Conservation (phyloP, 2,888 invertebrate species). For the Coecobrya sp. region DNA sequence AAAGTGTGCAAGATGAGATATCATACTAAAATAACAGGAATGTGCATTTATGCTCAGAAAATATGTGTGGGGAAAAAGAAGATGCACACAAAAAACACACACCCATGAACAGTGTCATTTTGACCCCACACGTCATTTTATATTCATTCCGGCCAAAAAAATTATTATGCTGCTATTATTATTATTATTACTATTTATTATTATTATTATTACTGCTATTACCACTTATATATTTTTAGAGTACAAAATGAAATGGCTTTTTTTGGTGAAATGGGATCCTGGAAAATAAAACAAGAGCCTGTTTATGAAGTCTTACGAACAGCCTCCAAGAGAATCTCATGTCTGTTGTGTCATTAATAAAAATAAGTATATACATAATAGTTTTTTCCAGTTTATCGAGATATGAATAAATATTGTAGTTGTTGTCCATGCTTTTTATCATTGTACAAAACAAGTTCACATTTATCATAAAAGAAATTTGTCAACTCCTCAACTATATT, state of each 20-base stretch:
- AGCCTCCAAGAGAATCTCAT: constrained; percentile 84
- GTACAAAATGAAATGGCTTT: constrained; percentile 33
- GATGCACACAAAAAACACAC: not conserved
- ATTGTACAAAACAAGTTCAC: constrained; percentile 3
- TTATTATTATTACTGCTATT: not conserved
- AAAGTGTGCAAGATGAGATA: constrained; percentile 51
- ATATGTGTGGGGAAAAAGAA: not conserved
- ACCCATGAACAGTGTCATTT: constrained; percentile 41
- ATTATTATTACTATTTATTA: constrained; percentile 26
- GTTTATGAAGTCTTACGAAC: constrained; percentile 80
- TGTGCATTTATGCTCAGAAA: not conserved
- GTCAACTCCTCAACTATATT: constrained; percentile 38
- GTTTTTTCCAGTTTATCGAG: too few relatives aligned
- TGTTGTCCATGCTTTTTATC: too few relatives aligned
- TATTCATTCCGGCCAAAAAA: constrained; percentile 47
- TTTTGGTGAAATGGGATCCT: constrained; percentile 35
- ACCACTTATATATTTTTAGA: too few relatives aligned
- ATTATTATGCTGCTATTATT: constrained; percentile 19
- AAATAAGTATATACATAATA: too few relatives aligned
- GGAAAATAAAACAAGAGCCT: constrained; percentile 3
- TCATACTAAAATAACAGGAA: too few relatives aligned
- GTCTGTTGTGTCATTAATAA: too few relatives aligned
- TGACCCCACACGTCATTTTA: constrained; percentile 30
- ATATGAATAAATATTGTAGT: too few relatives aligned
- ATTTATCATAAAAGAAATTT: constrained; percentile 12